Evolutionary conservation across 2,113 vertebrate species (phyloP).

Genomic region (Bettongia penicillata): DNA sequence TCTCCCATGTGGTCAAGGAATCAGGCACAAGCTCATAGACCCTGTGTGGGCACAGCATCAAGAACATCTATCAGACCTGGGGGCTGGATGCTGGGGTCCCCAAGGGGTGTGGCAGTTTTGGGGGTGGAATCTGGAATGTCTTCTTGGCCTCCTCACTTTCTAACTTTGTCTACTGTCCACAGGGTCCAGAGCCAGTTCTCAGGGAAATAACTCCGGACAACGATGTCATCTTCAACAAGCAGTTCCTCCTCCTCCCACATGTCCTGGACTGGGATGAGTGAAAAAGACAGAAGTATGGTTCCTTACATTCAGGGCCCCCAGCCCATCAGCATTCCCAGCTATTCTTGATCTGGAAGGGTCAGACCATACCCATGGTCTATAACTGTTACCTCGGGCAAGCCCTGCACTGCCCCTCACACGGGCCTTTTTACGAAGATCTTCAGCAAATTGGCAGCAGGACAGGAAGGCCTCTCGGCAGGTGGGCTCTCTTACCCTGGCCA

Average conservation of each 20-base stretch:
- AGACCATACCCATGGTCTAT: not conserved
- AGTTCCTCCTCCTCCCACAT: slow-evolving; percentile 80
- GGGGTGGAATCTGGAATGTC: not conserved
- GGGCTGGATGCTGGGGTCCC: not conserved
- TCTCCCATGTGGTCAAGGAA: slow-evolving; percentile 93
- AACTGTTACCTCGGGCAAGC: slow-evolving; percentile 82
- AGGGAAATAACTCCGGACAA: slow-evolving; percentile 84
- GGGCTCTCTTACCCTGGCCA: slow-evolving; percentile 53
- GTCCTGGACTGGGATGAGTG: slow-evolving; percentile 68
- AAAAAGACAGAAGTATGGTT: not conserved
- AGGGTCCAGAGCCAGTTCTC: slow-evolving; percentile 88
- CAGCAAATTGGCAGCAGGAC: slow-evolving; percentile 86
- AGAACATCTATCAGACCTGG: not conserved
- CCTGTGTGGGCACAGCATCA: slow-evolving; percentile 50
- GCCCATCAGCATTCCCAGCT: accelerated
- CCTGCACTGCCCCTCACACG: slow-evolving; percentile 10
- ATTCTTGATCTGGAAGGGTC: not conserved
- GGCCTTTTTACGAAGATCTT: slow-evolving; percentile 79
- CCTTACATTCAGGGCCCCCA: too few relatives aligned
- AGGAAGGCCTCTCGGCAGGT: slow-evolving; percentile 84
- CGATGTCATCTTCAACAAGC: slow-evolving; percentile 74
- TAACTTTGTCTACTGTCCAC: not conserved
- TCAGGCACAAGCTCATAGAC: slow-evolving; percentile 78
- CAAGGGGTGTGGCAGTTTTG: not conserved
- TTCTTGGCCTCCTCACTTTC: slow-evolving; percentile 63